Evolutionary conservation across 2,113 vertebrate genomes (phyloP), one percentile per base, ranked within the genome.

Genomic region (Oncorhynchus clarkii): DNA sequence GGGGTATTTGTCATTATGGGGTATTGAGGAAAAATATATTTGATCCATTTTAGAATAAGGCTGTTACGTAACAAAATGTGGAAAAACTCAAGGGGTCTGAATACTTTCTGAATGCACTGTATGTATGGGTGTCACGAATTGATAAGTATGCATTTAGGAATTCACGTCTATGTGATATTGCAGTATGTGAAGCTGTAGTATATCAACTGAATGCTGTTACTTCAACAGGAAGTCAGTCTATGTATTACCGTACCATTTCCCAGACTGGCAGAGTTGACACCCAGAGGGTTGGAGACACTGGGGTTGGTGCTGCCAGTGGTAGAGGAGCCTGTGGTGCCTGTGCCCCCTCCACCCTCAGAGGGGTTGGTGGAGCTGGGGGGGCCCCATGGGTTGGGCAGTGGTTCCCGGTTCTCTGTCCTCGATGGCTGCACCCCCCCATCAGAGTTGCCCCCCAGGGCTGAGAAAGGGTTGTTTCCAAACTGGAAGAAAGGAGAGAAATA

Each of bases 381-480:
- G 29, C 96, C 96, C 98, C 98, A 99, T 77, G 98, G 98, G 89
- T 99, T 99, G 2, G 98, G 98, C 72, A 99, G 90, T 0, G 98
- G 98, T 85, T 99, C 98, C 31, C 98, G 92, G 92, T 99, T 99
- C 90, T 99, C 98, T 0, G 96, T 99, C 91, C 97, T 91, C 80
- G 97, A 94, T 6, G 98, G 98, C 92, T 97, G 97, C 20, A 88
- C 95, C 81, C 95, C 96, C 0, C 82, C 92, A 12, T 99, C 97
- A 1, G 95, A 93, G 84, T 85, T 95, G 51, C 96, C 96, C 27
- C 96, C 90, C 88, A 99, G 92, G 78, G 97, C 95, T 59, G 98
- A 98, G 90, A 99, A 99, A 18, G 98, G 97, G 76, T 99, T 99
- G 93, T 90, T 98, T 85, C 97, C 97, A 92, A 99, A 99, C 98